Conservation (phyloP, 2,888 invertebrate species). For the Euphydryas editha region DNA sequence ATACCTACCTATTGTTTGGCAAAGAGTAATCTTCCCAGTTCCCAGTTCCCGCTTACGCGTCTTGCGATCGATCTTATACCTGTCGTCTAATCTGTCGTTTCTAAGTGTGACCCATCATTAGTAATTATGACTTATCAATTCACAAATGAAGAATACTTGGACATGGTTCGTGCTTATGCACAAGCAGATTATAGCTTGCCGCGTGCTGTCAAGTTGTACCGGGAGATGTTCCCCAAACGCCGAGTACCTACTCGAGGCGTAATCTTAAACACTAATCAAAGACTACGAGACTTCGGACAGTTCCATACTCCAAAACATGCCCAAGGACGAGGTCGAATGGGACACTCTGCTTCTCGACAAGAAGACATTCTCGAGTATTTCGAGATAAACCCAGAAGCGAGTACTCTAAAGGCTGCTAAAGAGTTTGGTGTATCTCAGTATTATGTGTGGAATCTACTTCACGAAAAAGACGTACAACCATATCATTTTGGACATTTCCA, state of each 20-base stretch:
- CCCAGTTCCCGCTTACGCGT: neutral
- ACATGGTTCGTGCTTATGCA: neutral
- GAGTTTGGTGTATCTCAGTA: slow-evolving; percentile 26
- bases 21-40: no score
- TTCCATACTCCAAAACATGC: slow-evolving; percentile 22
- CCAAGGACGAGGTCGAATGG: slow-evolving; percentile 18
- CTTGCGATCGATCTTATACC: neutral
- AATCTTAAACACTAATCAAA: no score
- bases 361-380: slow-evolving; percentile 28
- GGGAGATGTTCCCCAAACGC: no score
- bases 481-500: slow-evolving; percentile 25
- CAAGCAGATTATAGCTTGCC: neutral
- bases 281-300: slow-evolving; percentile 24
- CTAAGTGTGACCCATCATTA: neutral
- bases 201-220: neutral
- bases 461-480: slow-evolving; percentile 26
- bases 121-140: slow-evolving; percentile 1
- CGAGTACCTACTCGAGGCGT: no score
- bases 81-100: neutral
- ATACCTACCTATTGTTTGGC: no score
- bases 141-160: no score
- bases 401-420: slow-evolving; percentile 23
- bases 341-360: slow-evolving; percentile 9
- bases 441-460: slow-evolving; percentile 25
- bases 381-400: slow-evolving; percentile 25